Base-by-base conservation (phyloP, 2,888 invertebrate species). In the Nesidiocoris tenuis region DNA sequence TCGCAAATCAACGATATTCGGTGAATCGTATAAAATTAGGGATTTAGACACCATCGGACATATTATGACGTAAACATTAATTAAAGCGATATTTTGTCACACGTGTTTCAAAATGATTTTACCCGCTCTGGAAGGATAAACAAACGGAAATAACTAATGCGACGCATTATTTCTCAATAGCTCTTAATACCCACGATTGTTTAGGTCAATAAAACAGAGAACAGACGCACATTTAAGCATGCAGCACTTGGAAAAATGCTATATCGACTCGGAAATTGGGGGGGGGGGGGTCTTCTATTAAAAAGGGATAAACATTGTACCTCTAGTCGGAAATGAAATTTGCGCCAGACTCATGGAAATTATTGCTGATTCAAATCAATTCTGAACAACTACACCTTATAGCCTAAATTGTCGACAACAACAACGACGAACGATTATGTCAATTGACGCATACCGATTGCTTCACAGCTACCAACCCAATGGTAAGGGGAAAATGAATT, bases 131-230 rank as follows among this genome's bases (percentile, higher is more conserved):
- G n/a, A n/a, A n/a, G n/a, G n/a, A n/a, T n/a, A 67, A 67, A 56
- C 12, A 56, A 56, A 16, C 54, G 54, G 55, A 61, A 68, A 68
- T 70, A 17, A 70, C 18, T 19, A 1, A 72, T 72, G 72, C 72
- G 61, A 61, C 21, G 61, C 63, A 59, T 70, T 72, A 24, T 59
- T 70, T 59, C 70, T 22, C 39, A 65, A 61, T 72, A 72, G 72
- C 72, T 72, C 72, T 72, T 72, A 61, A 61, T 72, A 72, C 72
- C 72, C 72, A 54, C 63, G 63, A 72, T 54, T 72, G 61, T 63
- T 71, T 72, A 72, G 72, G 72, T 72, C 63, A 39, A 72, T 59
- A 61, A 21, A 59, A 21, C 18, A 70, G 9, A 23, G 16, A 54
- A 25, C 25, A 67, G 19, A 72, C 63, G 72, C 72, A 72, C 72